Evolutionary conservation across 2,113 vertebrate genomes (phyloP).

Genomic region (Aspidoscelis tigris): DNA sequence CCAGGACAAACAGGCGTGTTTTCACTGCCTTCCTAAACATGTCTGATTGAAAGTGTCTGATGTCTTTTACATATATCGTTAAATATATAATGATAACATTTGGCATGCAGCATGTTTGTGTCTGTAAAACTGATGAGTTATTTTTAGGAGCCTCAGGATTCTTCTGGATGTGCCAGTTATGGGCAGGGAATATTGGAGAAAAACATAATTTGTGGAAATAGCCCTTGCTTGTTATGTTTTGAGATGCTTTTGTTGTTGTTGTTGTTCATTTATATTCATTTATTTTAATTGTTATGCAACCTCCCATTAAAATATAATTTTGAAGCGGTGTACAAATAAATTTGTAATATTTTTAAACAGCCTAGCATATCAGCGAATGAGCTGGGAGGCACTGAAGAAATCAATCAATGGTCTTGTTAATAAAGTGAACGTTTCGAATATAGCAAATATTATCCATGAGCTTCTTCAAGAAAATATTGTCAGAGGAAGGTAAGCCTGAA

Average conservation of each 20-base stretch:
- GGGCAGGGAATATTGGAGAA: not conserved
- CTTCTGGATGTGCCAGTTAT: not conserved
- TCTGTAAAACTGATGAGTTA: no score
- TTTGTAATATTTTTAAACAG: conserved; percentile 73
- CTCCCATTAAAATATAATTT: no score
- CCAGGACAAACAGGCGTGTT: no score
- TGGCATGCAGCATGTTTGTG: no score
- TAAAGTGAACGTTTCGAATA: conserved; percentile 98
- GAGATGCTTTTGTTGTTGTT: not conserved
- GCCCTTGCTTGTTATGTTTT: not conserved
- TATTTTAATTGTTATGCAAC: no score
- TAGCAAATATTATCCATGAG: conserved; percentile 94
- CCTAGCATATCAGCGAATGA: conserved; percentile 98
- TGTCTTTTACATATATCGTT: no score
- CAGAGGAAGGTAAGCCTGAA: conserved; percentile 86
- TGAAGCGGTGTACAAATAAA: conserved; percentile 29
- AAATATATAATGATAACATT: no score
- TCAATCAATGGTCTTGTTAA: conserved; percentile 98
- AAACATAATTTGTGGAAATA: not conserved
- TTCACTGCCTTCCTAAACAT: no score
- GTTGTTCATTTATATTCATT: no score
- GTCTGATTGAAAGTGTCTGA: no score
- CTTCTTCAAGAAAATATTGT: conserved; percentile 98
- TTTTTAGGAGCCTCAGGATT: not conserved
- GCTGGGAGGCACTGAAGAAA: conserved; percentile 99